A percentile compares a stretch with the other conserved stretches of the same genome.
phyloP scores from a whole-genome alignment of 1,140 invertebrate species.

The Drosophila bocqueti region DNA sequence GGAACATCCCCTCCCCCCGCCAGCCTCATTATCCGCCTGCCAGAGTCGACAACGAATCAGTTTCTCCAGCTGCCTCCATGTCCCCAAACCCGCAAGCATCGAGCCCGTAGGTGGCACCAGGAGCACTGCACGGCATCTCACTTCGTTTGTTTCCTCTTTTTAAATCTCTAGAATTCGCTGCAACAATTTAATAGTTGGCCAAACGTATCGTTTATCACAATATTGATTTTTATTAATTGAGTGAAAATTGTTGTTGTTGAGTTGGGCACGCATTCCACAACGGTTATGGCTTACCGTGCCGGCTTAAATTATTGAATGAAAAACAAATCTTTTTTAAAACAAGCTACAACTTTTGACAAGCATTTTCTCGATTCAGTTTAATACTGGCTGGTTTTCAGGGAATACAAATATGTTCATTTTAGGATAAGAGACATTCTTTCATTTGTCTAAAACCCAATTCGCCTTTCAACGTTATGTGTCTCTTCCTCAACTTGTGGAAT shows the following conservation, averaged over 20 bases:
- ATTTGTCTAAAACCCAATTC: neutral
- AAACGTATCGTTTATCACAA: slow-evolving; percentile 37
- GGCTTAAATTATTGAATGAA: slow-evolving; percentile 4
- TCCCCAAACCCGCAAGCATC: neutral
- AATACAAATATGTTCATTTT: neutral
- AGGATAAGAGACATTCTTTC: neutral
- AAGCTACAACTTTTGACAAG: neutral
- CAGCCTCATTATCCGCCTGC: slow-evolving; percentile 54
- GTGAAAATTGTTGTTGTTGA: neutral
- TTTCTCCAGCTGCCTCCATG: slow-evolving; percentile 32
- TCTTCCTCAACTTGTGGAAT: no score
- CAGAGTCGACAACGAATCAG: slow-evolving; percentile 49
- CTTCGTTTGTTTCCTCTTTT: slow-evolving; percentile 28
- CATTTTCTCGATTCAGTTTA: neutral
- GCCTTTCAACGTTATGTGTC: neutral
- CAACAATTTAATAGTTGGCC: slow-evolving; percentile 47
- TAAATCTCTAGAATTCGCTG: slow-evolving; percentile 41
- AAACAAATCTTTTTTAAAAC: slow-evolving; percentile 1
- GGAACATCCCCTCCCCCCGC: slow-evolving; percentile 1
- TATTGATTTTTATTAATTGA: slow-evolving; percentile 53
- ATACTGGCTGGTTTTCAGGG: neutral
- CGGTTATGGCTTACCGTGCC: neutral
- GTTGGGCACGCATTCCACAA: neutral
- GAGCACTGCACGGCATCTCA: slow-evolving; percentile 3
- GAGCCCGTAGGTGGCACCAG: slow-evolving; percentile 7